phyloP scores from a whole-genome alignment of 1,140 invertebrate species.

The Cotesia glomerata region DNA sequence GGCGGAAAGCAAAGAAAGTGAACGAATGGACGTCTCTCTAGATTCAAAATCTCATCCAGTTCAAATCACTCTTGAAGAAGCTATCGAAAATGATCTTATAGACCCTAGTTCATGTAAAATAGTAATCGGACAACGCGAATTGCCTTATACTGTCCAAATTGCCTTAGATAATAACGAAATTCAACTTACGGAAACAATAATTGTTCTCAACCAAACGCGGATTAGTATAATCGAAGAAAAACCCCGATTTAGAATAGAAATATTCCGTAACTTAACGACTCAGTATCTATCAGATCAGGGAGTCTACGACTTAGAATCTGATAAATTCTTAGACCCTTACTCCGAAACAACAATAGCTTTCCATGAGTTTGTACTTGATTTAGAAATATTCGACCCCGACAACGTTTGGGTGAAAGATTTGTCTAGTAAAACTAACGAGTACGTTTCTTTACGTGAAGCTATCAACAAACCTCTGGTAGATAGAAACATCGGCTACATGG shows the following conservation, averaged over 20 bases:
- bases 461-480: slow-evolving; percentile 78
- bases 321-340: slow-evolving; percentile 80
- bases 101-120: slow-evolving; percentile 75
- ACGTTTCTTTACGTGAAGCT: slow-evolving; percentile 76
- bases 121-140: slow-evolving; percentile 65
- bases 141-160: slow-evolving; percentile 68
- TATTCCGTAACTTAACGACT: slow-evolving; percentile 68
- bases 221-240: slow-evolving; percentile 55
- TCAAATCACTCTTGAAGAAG: slow-evolving; percentile 66
- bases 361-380: slow-evolving; percentile 76
- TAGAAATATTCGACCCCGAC: slow-evolving; percentile 77
- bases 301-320: slow-evolving; percentile 75
- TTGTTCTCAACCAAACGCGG: slow-evolving; percentile 65
- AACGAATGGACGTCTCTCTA: background rate
- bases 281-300: slow-evolving; percentile 74
- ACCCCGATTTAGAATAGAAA: slow-evolving; percentile 50
- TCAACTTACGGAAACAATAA: slow-evolving; percentile 71
- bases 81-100: slow-evolving; percentile 76
- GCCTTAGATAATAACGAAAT: slow-evolving; percentile 71
- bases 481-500: slow-evolving; percentile 78
- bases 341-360: slow-evolving; percentile 78
- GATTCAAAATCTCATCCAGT: slow-evolving; percentile 7
- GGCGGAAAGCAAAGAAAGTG: slow-evolving; percentile 7
- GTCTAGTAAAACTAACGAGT: slow-evolving; percentile 69
- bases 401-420: slow-evolving; percentile 81